Conservation (phyloP, 2,888 invertebrate species). For the Agapetus fuscipes region DNA sequence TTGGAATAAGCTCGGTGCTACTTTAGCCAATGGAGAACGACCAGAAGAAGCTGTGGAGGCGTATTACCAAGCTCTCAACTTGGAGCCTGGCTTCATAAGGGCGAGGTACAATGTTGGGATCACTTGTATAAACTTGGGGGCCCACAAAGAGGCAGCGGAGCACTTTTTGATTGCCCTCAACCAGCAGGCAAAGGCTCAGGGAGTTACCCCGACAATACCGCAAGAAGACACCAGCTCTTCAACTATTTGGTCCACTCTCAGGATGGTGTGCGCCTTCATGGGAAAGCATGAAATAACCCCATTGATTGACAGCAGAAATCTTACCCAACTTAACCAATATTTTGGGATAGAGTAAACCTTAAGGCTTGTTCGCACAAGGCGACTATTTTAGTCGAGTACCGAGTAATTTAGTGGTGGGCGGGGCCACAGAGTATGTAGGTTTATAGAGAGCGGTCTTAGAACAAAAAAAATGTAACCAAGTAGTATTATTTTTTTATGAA, state of each 20-base stretch:
- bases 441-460: no score
- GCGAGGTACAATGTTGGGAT: conserved; percentile 97
- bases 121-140: conserved; percentile 91
- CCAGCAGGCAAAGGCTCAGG: conserved; percentile 64
- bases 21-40: conserved; percentile 88
- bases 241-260: conserved; percentile 88
- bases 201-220: conserved; percentile 29
- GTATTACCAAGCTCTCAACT: conserved; percentile 80
- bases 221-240: conserved; percentile 61
- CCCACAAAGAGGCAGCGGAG: conserved; percentile 91
- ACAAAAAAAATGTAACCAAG: no score
- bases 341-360: conserved; percentile 28
- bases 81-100: conserved; percentile 92
- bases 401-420: no score
- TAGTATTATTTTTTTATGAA: neutral
- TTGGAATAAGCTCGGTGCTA: conserved; percentile 97
- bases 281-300: conserved; percentile 55
- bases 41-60: conserved; percentile 96
- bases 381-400: no score
- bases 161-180: conserved; percentile 90
- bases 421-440: no score
- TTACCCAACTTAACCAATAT: conserved; percentile 49
- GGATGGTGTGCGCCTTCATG: conserved; percentile 80
- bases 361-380: no score
- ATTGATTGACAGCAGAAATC: conserved; percentile 51